Evolutionary conservation across 2,888 invertebrate genomes (phyloP), one percentile per base, ranked within the genome.

Genomic region (Mesoligia furuncula): DNA sequence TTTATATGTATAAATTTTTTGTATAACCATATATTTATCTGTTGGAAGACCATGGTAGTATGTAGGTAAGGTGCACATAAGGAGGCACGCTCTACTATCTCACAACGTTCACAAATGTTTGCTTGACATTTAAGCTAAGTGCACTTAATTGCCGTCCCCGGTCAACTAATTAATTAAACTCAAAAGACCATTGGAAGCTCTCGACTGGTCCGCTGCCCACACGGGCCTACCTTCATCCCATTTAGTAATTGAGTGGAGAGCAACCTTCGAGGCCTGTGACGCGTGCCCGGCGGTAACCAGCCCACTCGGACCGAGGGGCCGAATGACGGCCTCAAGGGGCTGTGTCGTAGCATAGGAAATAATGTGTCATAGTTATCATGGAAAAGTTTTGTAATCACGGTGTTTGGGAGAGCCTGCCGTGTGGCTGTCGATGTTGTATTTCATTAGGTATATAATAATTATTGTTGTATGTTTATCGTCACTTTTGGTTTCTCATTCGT

Each of bases 211-310:
- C n/a, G 42, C 65, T 67, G 45, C 45, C 45, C 67, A 61, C 59
- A 57, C 27, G 51, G 51, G 36, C 24, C 20, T 17, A 59, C 66
- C 74, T 77, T 83, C 82, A 86, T 48, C 75, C 84, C 87, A 86
- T 88, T 87, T 83, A 76, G 82, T 87, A 81, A 90, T 88, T 83
- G 85, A 73, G 74, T 77, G 75, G 79, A 71, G 77, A 81, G 80
- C 65, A 75, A 85, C 48, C 64, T 54, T 61, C 69, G 67, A 70
- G 76, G 69, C 69, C 51, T 75, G 65, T 75, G 73, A 51, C 66
- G 67, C 79, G 75, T 83, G 76, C 66, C 72, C 59, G 64, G 75
- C 77, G 61, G 57, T 77, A 75, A 67, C 62, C 11, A 45, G 65
- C 39, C 62, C 75, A 62, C 79, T 88, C 36, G 27, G 9, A n/a